Base-by-base conservation (phyloP, 2,113 vertebrate species). In the Proterorhinus semilunaris region DNA sequence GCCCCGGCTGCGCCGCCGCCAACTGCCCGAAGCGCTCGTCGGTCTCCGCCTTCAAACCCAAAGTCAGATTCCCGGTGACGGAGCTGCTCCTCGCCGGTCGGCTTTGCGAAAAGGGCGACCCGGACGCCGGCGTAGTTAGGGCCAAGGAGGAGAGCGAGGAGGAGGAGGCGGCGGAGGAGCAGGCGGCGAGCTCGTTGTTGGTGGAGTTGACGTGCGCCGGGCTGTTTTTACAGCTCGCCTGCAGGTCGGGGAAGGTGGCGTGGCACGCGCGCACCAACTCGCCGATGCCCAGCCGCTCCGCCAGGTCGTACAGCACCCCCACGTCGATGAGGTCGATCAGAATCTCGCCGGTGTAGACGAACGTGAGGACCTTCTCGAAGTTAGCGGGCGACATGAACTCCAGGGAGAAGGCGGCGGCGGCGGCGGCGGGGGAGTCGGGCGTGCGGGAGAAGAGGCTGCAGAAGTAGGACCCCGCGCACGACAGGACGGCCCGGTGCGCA, bases 301-400 rank as follows among this genome's bases (percentile, higher is more conserved):
- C 97, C 63, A 98, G 92, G 89, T 99, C 97, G 0, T 98, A 98
- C 63, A 99, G 93, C 21, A 98, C 97, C 0, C 97, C 96, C 0
- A 99, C 96, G 0, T 98, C 96, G 48, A 98, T 97, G 5, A 99
- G 92, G 74, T 99, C 97, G 0, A 95, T 96, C 87, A 96, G 90
- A 64, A 98, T 94, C 89, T 98, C 96, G 0, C 96, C 96, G 0
- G 96, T 98, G 83, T 99, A 99, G 16, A 98, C 92, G 0, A 99
- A 99, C 58, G 94, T 98, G 80, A 99, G 90, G 79, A 99, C 95
- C 88, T 96, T 98, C 87, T 99, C 97, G 0, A 99, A 96, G 91
- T 98, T 98, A 80, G 95, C 90, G 0, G 96, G 92, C 0, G 97
- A 97, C 71, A 98, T 94, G 65, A 98, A 98, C 80, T 98, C 97